Conservation (phyloP, 2,113 vertebrate genomes). For the Hiodon alosoides region DNA sequence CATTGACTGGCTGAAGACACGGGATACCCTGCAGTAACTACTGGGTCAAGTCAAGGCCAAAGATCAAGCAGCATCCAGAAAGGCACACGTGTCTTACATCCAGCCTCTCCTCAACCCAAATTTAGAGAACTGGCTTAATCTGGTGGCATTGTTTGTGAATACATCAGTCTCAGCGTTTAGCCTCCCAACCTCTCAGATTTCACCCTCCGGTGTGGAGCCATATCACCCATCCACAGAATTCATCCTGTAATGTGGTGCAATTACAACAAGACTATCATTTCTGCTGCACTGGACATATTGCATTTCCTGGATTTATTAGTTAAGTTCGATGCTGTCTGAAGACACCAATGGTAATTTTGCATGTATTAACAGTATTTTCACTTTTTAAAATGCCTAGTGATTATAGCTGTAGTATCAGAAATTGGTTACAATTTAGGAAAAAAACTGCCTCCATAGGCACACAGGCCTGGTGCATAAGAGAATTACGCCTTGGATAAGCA, state of each 20-base stretch:
- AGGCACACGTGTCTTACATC: conserved; percentile 10
- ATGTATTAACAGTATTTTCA: too few relatives aligned
- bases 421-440: too few relatives aligned
- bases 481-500: too few relatives aligned
- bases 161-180: neutral
- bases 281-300: too few relatives aligned
- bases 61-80: conserved; percentile 1
- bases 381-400: too few relatives aligned
- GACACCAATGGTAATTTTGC: too few relatives aligned
- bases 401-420: too few relatives aligned
- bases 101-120: neutral
- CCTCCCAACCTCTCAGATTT: neutral
- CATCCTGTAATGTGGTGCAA: neutral
- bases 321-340: too few relatives aligned
- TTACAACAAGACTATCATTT: too few relatives aligned
- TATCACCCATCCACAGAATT: neutral
- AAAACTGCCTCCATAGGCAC: too few relatives aligned
- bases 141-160: neutral
- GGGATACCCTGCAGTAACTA: neutral
- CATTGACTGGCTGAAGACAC: neutral
- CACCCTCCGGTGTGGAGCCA: neutral
- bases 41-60: neutral
- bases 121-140: neutral
- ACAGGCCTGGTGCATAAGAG: too few relatives aligned
- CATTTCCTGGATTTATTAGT: too few relatives aligned